Base-by-base conservation (phyloP, 2,113 vertebrate genomes). In the Petrocephalus zakoni region DNA sequence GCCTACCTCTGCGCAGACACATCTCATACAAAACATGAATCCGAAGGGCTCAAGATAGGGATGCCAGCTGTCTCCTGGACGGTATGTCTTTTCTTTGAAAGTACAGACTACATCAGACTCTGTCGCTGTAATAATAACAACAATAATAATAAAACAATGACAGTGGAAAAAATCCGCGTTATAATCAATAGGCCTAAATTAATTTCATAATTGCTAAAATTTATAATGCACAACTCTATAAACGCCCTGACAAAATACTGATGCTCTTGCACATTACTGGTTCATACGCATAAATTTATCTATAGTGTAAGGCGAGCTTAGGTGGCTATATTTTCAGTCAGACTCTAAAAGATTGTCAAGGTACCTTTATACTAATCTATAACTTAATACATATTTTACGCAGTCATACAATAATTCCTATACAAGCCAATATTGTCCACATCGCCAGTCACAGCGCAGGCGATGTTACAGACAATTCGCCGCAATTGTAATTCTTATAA, bases 11-110 rank as follows among this genome's bases (percentile, higher is more conserved):
- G 96, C 93, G 93, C 98, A 99, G 90, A 94, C 93, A 90, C 98
- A 99, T 68, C 96, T 96, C 92, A 99, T 96, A 93, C 98, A 99
- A 94, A 96, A 97, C 95, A 98, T 97, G 81, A 97, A 91, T 46
- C 98, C 98, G 68, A 97, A 97, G 0, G 98, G 98, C 92, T 99
- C 97, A 92, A 99, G 92, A 93, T 97, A 97, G 53, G 98, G 98
- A 89, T 99, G 98, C 98, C 98, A 99, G 94, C 97, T 99, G 91
- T 99, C 97, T 0, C 98, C 98, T 0, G 96, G 95, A 85, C 91
- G 94, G 90, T 97, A 99, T 2, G 93, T 96, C 95, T 97, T 97
- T 89, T 97, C 97, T 19, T 97, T 97, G 93, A 99, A 99, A 88
- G 96, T 95, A 5, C 98, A 99, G 88, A 96, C 94, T 29, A 94